phyloP scores from a whole-genome alignment of 2,113 vertebrate species.

The Sterna hirundo region DNA sequence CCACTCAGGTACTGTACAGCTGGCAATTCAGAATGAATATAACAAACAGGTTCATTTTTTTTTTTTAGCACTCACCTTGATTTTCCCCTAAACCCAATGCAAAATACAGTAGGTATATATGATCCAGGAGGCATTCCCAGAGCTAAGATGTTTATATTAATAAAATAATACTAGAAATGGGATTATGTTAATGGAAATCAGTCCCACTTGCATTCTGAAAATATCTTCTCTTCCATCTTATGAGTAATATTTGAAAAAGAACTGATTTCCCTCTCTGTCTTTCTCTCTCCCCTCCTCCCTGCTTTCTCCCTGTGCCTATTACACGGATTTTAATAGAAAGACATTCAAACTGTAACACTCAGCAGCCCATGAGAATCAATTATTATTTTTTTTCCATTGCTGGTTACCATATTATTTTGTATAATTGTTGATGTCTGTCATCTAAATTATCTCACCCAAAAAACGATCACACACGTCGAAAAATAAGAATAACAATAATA shows the following conservation, averaged over 20 bases:
- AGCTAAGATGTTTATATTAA: slow-evolving; percentile 30
- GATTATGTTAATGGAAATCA: slow-evolving; percentile 32
- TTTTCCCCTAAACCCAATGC: neutral
- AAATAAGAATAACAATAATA: neutral
- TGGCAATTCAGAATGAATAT: neutral
- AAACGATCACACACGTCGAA: neutral
- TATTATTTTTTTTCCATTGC: slow-evolving; percentile 6
- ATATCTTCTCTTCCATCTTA: slow-evolving; percentile 7
- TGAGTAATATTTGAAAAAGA: slow-evolving; percentile 17
- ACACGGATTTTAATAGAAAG: slow-evolving; percentile 46
- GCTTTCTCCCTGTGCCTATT: neutral
- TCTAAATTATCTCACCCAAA: slow-evolving; percentile 51
- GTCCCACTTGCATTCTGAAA: slow-evolving; percentile 19
- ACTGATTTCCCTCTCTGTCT: neutral
- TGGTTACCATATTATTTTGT: slow-evolving; percentile 65
- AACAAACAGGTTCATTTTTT: neutral
- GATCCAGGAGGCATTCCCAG: neutral
- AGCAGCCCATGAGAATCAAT: slow-evolving; percentile 52
- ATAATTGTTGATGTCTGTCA: slow-evolving; percentile 59
- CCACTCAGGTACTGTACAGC: neutral
- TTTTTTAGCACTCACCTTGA: neutral
- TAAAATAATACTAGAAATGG: slow-evolving; percentile 30
- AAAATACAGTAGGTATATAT: neutral
- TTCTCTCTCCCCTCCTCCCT: neutral
- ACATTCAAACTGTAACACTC: slow-evolving; percentile 47